Conservation (phyloP, 2,888 invertebrate species). For the Drosophila acutilabella region DNA sequence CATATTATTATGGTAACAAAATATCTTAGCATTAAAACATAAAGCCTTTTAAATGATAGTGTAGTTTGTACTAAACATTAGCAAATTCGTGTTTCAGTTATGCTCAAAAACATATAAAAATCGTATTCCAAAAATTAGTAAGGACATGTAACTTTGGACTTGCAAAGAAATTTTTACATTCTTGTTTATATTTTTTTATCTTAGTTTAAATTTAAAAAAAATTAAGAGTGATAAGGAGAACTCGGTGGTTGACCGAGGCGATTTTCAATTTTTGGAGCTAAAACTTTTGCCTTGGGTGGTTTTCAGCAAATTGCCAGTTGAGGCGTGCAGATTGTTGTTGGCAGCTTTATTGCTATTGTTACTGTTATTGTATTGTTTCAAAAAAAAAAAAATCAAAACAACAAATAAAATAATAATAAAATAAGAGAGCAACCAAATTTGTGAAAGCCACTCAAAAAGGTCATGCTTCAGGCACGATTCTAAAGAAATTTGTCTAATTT, state of each 20-base stretch:
- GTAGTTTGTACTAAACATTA: too few species aligned
- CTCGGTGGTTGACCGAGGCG: constrained; percentile 35
- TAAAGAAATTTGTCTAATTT: constrained; percentile 4
- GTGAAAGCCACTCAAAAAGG: constrained; percentile 10
- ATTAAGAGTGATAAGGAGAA: constrained; percentile 57
- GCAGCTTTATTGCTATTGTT: constrained; percentile 48
- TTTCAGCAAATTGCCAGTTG: constrained; percentile 66
- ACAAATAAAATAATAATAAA: constrained; percentile 11
- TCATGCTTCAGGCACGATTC: constrained; percentile 5
- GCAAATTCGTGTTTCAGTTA: too few species aligned
- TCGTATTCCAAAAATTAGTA: neutral
- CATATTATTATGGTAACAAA: neutral
- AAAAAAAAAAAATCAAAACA: neutral
- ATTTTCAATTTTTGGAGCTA: constrained; percentile 65
- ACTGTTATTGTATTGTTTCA: constrained; percentile 53
- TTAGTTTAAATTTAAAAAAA: constrained; percentile 63
- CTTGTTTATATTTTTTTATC: constrained; percentile 46
- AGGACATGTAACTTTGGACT: neutral
- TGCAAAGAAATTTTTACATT: constrained; percentile 1
- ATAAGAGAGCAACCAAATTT: constrained; percentile 11
- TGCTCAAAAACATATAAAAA: too few species aligned
- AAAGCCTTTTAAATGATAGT: too few species aligned
- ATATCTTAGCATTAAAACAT: neutral
- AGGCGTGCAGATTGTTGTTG: constrained; percentile 42
- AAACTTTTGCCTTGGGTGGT: constrained; percentile 34